Evolutionary conservation across 2,113 vertebrate species (phyloP), one percentile per base, ranked within the genome.

Genomic region (Emydura subglobosa): DNA sequence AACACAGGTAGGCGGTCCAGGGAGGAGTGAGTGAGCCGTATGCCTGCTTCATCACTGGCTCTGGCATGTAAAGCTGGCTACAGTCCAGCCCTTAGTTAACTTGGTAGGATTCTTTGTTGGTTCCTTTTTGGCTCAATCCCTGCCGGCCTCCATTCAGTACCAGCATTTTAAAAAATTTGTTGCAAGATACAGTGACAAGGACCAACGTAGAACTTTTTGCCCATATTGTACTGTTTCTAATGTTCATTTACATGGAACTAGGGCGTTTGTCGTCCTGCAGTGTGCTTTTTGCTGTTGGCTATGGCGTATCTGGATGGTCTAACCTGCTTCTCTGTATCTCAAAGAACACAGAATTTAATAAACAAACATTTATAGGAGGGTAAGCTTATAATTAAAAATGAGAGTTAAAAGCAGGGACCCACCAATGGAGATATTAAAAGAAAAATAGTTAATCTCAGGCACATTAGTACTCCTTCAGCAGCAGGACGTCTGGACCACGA

Each of bases 321-420:
- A 54, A 87, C 54, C 5, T 54, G 17, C 76, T 85, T 78, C 92
- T 22, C 31, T 74, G 12, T n/a, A 87, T 83, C 86, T 83, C 82
- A 91, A 47, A 96, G 92, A 74, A 89, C 50, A 87, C 0, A 3
- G 68, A 21, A 47, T 88, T 94, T 76, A 27, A 86, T 88, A 90
- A 89, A 81, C 25, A 89, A 96, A 39, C 50, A 85, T 21, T 85
- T 54, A 74, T 74, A 51, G 24, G 34, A 83, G 68, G 65, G 8
- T 27, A 79, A 61, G 79, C 91, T 59, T 42, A 9, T 76, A 89
- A 93, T 31, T 79, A 79, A 89, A 85, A 91, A 88, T 21, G 29
- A 81, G 34, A 68, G 81, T 4, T 76, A 80, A 61, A 59, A 96
- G 92, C 87, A 87, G 84, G 61, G 85, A 82, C 17, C 6, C 51